A percentile compares a stretch with the other conserved stretches of the same genome.
Conservation (phyloP, 2,113 vertebrate species). For the Eonycteris spelaea region DNA sequence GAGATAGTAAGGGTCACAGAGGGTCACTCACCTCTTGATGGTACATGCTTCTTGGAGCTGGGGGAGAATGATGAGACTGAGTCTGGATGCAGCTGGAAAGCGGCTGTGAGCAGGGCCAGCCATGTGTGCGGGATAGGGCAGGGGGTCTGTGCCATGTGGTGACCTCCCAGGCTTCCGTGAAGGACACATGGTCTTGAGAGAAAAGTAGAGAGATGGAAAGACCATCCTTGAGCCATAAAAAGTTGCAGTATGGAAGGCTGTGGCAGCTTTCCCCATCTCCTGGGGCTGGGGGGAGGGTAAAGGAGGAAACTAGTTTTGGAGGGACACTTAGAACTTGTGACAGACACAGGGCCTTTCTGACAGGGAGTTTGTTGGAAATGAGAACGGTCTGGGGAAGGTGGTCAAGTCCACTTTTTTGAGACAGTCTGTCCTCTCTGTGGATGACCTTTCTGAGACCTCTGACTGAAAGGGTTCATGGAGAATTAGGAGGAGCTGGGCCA, state of each 20-base stretch:
- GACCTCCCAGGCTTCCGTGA: not conserved
- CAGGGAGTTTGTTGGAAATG: not conserved
- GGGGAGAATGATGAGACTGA: not conserved
- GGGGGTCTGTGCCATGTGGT: not conserved
- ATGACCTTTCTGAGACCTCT: not conserved
- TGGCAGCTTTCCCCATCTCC: not conserved
- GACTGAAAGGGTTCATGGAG: not conserved
- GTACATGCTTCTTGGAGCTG: not conserved
- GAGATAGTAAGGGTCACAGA: not conserved
- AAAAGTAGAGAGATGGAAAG: not conserved
- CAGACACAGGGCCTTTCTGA: not conserved
- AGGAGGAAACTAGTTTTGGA: not conserved
- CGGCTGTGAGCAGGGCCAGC: not conserved
- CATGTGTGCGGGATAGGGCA: not conserved
- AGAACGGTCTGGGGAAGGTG: not conserved
- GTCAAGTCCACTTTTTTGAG: not conserved
- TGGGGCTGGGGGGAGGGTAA: not conserved
- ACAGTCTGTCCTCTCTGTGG: not conserved
- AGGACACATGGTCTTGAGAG: not conserved
- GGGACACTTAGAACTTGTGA: not conserved
- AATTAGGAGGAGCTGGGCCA: not conserved
- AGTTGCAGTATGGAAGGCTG: not conserved
- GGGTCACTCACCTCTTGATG: not conserved
- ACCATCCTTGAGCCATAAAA: not conserved
- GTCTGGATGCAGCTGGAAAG: not conserved